These are phyloP conservation scores for Pampus argenteus DNA, from an alignment of 2,797 vertebrate genomes.

Conservation along the genomic window DNA sequence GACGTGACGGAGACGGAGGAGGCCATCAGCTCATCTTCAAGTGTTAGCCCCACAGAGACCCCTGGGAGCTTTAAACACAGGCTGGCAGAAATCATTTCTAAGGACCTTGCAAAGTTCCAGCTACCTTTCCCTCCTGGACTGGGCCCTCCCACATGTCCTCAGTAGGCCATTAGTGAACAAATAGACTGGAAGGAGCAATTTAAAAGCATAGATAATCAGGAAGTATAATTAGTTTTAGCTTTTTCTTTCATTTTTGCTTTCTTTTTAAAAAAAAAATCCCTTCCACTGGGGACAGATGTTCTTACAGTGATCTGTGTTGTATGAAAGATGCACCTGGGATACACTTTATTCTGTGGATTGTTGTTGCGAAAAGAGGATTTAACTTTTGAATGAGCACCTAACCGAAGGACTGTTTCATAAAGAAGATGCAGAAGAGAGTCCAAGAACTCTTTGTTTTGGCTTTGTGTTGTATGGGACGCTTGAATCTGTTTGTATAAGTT, in stretches of 20 bases:
- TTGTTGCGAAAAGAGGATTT: conserved; percentile 15
- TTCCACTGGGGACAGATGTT: conserved; percentile 8
- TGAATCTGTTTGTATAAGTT: background rate
- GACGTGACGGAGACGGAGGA: conserved; percentile 55
- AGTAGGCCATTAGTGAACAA: conserved; percentile 58
- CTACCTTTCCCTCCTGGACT: conserved; percentile 42
- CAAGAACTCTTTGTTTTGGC: background rate
- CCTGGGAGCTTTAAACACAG: conserved; percentile 80
- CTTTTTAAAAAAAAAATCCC: conserved; percentile 41
- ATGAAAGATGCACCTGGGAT: conserved; percentile 20
- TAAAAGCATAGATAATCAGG: conserved; percentile 51
- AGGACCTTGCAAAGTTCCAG: conserved; percentile 79
- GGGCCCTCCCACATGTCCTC: conserved; percentile 45
- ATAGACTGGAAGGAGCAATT: conserved; percentile 42
- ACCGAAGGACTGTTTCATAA: background rate
- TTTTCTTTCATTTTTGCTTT: conserved; percentile 29
- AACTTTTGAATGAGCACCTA: background rate
- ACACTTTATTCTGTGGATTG: conserved; percentile 2
- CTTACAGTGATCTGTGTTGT: background rate
- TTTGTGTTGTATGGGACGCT: background rate
- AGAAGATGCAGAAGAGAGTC: background rate
- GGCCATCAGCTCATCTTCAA: conserved; percentile 35
- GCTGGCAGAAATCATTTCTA: conserved; percentile 81
- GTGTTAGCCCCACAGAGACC: conserved; percentile 46
- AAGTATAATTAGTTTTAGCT: conserved; percentile 40